Evolutionary conservation across 2,888 invertebrate species (phyloP), one percentile per base, ranked within the genome.

Genomic region (Ormyrus pomaceus): DNA sequence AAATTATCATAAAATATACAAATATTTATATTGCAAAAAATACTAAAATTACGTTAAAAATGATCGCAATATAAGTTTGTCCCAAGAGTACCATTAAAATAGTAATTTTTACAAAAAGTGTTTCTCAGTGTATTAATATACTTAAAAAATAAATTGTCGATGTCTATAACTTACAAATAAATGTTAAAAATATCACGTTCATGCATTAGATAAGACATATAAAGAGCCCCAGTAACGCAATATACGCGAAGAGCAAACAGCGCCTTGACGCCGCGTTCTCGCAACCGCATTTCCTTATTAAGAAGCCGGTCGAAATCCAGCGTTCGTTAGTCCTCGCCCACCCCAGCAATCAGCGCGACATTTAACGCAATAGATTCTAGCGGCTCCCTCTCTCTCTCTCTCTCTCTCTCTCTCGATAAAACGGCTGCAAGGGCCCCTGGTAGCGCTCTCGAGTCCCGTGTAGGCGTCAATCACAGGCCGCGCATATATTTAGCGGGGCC

Each of bases 401-500:
- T 13, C 53, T 51, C 6, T n/a, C 8, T 11, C 53, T 59, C 53
- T 56, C n/a, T 34, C 64, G 56, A 59, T 74, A 70, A 62, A 64
- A 65, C 48, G 62, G 2, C 10, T 6, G 13, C 48, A 56, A 56
- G 19, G 46, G 58, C 56, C 58, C 48, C 64, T 11, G 6, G n/a
- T 13, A 45, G 83, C 61, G 51, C 46, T 45, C 5, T 10, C 53
- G 34, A 59, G 77, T 48, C 19, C 19, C 89, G 86, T 90, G 90
- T 90, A 90, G 88, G 89, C 87, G 90, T 90, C 90, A 90, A 90
- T 90, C 90, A 90, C 90, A 90, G 86, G 86, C 89, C 85, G 84
- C 84, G 89, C 90, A 89, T 90, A 90, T 90, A 90, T 90, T 90
- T 89, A 88, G 85, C 19, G 69, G 58, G 53, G 10, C 62, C 61